Percentiles rank a stretch among this genome's conserved stretches.
These are phyloP conservation scores for Apolygus lucorum DNA, from an alignment of 1,140 invertebrate species.

Conservation along the genomic window DNA sequence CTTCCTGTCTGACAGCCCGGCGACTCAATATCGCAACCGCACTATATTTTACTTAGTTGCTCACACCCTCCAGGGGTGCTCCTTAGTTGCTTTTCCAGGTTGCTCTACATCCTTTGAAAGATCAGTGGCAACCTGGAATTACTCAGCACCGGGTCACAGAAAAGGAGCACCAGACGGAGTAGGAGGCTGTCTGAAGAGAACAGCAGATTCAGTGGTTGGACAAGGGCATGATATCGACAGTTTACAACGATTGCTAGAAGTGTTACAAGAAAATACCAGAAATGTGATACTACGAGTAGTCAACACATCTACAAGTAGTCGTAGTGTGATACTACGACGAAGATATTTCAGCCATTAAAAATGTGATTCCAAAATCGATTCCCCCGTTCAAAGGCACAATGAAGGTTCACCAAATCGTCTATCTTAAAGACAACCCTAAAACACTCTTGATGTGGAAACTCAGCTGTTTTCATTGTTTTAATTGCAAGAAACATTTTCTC, in stretches of 20 bases:
- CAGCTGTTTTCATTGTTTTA: neutral
- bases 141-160: constrained; percentile 36
- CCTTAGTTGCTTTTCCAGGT: no score
- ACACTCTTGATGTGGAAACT: neutral
- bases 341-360: neutral
- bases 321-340: no score
- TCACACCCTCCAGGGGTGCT: neutral
- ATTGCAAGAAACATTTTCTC: neutral
- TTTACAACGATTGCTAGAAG: neutral
- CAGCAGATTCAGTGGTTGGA: constrained; percentile 32
- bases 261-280: neutral
- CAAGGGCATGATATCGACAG: constrained; percentile 28
- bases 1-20: constrained; percentile 21
- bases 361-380: neutral
- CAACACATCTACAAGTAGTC: no score
- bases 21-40: constrained; percentile 29
- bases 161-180: constrained; percentile 39
- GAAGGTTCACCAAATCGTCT: neutral
- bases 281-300: neutral
- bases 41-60: neutral
- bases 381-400: neutral
- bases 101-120: neutral
- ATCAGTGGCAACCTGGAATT: constrained; percentile 35
- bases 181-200: constrained; percentile 40
- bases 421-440: neutral